These are phyloP conservation scores for Acanthaster planci DNA, from an alignment of 35 echinoderm and acorn worm genomes.

Conservation along the genomic window DNA sequence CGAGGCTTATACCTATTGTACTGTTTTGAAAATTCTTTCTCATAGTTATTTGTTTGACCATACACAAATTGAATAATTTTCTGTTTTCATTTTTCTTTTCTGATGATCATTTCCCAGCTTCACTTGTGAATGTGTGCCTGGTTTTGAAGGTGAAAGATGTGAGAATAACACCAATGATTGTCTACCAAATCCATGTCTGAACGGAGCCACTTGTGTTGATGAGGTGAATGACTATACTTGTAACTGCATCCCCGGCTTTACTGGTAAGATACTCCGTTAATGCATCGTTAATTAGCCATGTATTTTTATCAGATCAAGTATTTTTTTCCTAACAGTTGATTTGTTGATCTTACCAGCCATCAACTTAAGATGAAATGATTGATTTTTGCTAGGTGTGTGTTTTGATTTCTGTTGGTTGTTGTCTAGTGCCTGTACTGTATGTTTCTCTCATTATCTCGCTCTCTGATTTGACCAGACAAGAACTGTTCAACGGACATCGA, in stretches of 20 bases:
- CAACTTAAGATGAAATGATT: no score
- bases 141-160: conserved; percentile 25
- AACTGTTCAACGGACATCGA: conserved; percentile 41
- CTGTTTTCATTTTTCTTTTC: not conserved
- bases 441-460: not conserved
- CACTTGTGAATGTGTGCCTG: conserved; percentile 45
- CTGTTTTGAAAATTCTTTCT: no score
- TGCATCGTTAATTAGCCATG: not conserved
- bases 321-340: no score
- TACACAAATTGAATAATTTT: no score
- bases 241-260: conserved; percentile 18
- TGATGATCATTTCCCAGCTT: conserved; percentile 50
- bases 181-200: conserved; percentile 33
- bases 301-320: no score
- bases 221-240: not conserved
- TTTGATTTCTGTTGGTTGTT: no score
- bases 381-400: no score
- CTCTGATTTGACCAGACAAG: conserved; percentile 23
- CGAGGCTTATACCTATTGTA: no score
- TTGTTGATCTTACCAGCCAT: no score
- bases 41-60: no score
- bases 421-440: not conserved
- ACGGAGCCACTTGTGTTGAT: not conserved
- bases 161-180: conserved; percentile 46
- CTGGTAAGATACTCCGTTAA: not conserved